A percentile compares a stretch with the other conserved stretches of the same genome.
Evolutionary conservation across 1,140 invertebrate genomes (phyloP).

Genomic region (Battus philenor): DNA sequence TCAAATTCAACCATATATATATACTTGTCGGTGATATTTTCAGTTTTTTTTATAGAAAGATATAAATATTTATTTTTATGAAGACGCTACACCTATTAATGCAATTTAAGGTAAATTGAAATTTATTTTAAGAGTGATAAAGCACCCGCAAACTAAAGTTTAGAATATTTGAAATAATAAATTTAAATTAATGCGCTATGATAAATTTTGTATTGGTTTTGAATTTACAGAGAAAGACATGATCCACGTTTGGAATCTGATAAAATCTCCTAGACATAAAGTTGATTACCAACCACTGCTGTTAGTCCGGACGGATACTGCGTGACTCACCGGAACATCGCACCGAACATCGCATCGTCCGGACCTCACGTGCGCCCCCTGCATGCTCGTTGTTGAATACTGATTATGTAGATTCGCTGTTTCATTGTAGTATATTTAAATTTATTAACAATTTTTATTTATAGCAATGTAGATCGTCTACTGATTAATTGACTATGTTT

Average conservation of each 20-base stretch:
- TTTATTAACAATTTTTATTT: background rate
- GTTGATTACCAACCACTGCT: constrained; percentile 15
- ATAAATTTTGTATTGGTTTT: too few relatives aligned
- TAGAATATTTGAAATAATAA: too few relatives aligned
- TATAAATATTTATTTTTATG: too few relatives aligned
- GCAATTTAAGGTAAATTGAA: too few relatives aligned
- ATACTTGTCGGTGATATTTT: too few relatives aligned
- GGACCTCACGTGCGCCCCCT: constrained; percentile 29
- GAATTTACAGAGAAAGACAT: background rate
- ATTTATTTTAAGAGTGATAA: too few relatives aligned
- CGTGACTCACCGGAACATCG: constrained; percentile 52
- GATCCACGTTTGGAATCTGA: background rate
- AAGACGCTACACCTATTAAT: too few relatives aligned
- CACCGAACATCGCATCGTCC: constrained; percentile 35
- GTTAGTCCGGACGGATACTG: constrained; percentile 31
- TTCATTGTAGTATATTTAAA: too few relatives aligned
- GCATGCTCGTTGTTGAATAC: constrained; percentile 2
- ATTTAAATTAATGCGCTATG: too few relatives aligned
- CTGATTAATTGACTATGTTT: background rate
- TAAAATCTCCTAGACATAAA: constrained; percentile 14
- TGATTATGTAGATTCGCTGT: constrained; percentile 6
- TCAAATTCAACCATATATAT: too few relatives aligned
- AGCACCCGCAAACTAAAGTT: too few relatives aligned
- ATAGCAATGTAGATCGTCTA: background rate
- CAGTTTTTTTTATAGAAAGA: too few relatives aligned